These are phyloP conservation scores for Cataglyphis livida DNA, from an alignment of 2,888 invertebrate species.

Conservation along the genomic window DNA sequence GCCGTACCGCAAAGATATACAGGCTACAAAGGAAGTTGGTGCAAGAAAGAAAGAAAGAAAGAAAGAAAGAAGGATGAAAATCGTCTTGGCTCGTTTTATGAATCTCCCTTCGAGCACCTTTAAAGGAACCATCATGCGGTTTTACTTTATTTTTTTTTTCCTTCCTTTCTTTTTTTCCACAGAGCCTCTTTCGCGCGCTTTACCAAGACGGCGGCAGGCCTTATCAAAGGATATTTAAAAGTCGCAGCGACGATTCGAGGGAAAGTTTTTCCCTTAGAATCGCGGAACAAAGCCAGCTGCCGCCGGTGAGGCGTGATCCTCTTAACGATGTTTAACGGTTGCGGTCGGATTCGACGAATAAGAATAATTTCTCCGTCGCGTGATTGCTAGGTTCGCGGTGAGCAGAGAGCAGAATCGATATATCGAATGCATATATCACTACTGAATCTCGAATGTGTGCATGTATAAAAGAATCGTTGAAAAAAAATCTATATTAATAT, in stretches of 20 bases:
- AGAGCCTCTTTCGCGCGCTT: constrained; percentile 4
- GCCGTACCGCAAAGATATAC: constrained; percentile 11
- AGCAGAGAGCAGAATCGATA: constrained; percentile 6
- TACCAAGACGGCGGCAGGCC: constrained; percentile 36
- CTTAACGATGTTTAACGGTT: constrained; percentile 70
- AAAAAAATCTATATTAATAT: neutral
- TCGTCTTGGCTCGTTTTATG: constrained; percentile 47
- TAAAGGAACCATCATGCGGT: constrained; percentile 59
- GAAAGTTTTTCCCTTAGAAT: constrained; percentile 65
- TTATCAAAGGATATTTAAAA: constrained; percentile 75
- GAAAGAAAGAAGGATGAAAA: neutral
- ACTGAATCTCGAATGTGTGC: neutral
- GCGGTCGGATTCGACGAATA: constrained; percentile 51
- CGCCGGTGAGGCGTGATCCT: constrained; percentile 58
- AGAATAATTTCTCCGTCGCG: constrained; percentile 29
- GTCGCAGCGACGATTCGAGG: constrained; percentile 59
- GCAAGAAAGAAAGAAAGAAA: neutral
- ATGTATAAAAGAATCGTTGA: neutral
- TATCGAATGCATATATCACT: neutral
- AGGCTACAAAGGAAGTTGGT: constrained; percentile 28
- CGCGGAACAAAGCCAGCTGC: constrained; percentile 60
- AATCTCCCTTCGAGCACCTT: constrained; percentile 53
- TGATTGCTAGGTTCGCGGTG: neutral
- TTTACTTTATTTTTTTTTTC: constrained; percentile 54
- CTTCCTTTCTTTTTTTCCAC: neutral